phyloP scores from a whole-genome alignment of 2,113 vertebrate species.

The Solenodon paradoxus region DNA sequence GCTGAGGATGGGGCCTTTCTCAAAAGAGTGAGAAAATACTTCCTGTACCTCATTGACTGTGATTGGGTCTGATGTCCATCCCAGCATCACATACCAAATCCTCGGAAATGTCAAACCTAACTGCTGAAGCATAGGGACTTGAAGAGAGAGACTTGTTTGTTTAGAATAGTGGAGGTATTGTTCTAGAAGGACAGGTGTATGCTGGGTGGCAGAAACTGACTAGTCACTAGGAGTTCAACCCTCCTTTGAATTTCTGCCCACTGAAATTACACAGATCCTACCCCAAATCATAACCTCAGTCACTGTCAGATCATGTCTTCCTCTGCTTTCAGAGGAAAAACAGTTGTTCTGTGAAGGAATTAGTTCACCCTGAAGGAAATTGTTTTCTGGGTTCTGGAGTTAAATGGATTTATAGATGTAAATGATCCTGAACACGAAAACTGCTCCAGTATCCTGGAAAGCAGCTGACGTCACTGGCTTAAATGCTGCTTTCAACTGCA shows the following conservation, averaged over 20 bases:
- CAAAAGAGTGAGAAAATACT: neutral
- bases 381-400: neutral
- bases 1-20: neutral
- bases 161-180: neutral
- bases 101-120: neutral
- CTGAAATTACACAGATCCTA: neutral
- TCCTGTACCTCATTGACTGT: neutral
- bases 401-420: neutral
- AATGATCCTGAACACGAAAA: neutral
- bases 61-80: neutral
- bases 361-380: neutral
- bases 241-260: neutral
- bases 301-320: neutral
- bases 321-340: neutral
- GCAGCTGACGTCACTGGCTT: neutral
- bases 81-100: neutral
- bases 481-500: conserved; percentile 2
- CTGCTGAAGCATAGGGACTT: neutral
- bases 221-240: neutral
- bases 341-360: neutral
- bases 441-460: neutral
- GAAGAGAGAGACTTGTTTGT: neutral
- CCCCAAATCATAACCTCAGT: too few relatives aligned
- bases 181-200: neutral
- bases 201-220: neutral